Evolutionary conservation across 2,113 vertebrate species (phyloP).

Genomic region (Perca fluviatilis): DNA sequence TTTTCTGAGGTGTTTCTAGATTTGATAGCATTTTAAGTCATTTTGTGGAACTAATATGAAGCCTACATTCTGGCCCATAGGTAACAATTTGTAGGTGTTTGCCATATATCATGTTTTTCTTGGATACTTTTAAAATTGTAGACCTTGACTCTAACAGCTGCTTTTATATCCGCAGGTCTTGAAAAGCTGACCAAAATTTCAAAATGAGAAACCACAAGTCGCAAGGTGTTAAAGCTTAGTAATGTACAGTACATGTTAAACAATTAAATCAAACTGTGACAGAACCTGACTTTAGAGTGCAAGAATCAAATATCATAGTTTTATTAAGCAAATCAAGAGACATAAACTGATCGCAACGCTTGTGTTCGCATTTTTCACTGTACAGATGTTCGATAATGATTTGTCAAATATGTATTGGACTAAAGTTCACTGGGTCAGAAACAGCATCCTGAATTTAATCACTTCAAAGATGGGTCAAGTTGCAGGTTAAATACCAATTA

Average conservation of each 20-base stretch:
- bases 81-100: not conserved
- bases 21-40: not conserved
- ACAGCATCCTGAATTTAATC: not conserved
- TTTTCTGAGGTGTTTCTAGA: not conserved
- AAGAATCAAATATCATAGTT: not conserved
- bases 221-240: not conserved
- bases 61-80: not conserved
- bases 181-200: not conserved
- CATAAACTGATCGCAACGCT: not conserved
- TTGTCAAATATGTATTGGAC: not conserved
- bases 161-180: not conserved
- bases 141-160: not conserved
- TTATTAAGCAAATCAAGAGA: not conserved
- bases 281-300: not conserved
- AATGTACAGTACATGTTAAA: not conserved
- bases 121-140: not conserved
- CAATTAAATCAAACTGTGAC: not conserved
- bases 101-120: not conserved
- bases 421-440: conserved; percentile 15
- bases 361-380: not conserved
- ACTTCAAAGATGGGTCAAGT: conserved; percentile 18
- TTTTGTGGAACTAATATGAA: not conserved
- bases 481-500: conserved; percentile 31
- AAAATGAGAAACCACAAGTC: not conserved
- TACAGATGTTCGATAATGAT: not conserved